Base-by-base conservation (phyloP, 2,888 invertebrate species). In the Ctena decussata region DNA sequence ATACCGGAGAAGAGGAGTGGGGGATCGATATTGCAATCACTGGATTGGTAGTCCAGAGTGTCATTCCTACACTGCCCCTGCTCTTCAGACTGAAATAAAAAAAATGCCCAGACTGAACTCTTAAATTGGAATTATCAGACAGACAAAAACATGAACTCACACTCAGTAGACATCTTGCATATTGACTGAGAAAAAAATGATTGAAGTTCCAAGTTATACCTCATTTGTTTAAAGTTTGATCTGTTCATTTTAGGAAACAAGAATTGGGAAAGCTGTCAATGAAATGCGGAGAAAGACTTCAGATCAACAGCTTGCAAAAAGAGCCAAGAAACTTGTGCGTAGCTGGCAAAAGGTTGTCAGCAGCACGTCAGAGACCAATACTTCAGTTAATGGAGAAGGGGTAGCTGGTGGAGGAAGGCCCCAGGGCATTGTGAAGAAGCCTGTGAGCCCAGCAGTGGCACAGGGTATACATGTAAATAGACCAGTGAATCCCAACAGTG, bases 211-310 rank as follows among this genome's bases (percentile, higher is more conserved):
- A n/a, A n/a, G n/a, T n/a, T n/a, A n/a, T n/a, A n/a, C n/a, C n/a
- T n/a, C n/a, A n/a, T n/a, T n/a, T n/a, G n/a, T n/a, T n/a, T n/a
- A n/a, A n/a, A n/a, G 15, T 41, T 41, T 6, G 6, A 41, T 41
- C 15, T 41, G 12, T 46, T 46, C 21, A 46, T 46, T 96, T 0
- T 96, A 98, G 98, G 97, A 98, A 97, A 99, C 99, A 97, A 97
- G 99, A 97, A 96, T 99, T 96, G 99, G 98, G 57, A 98, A 98
- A 96, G 97, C 98, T 96, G 98, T 99, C 96, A 99, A 99, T 96
- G 98, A 98, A 96, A 96, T 99, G 76, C 97, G 99, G 80, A 97
- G 98, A 84, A 98, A 98, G 96, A 98, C 98, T 60, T 97, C 97
- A 83, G 98, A 98, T 96, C 98, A 98, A 91, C 97, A 97, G 85